A percentile compares a stretch with the other conserved stretches of the same genome.
These are phyloP conservation scores for Tachysurus vachellii DNA, from an alignment of 2,113 vertebrate species.

Conservation along the genomic window DNA sequence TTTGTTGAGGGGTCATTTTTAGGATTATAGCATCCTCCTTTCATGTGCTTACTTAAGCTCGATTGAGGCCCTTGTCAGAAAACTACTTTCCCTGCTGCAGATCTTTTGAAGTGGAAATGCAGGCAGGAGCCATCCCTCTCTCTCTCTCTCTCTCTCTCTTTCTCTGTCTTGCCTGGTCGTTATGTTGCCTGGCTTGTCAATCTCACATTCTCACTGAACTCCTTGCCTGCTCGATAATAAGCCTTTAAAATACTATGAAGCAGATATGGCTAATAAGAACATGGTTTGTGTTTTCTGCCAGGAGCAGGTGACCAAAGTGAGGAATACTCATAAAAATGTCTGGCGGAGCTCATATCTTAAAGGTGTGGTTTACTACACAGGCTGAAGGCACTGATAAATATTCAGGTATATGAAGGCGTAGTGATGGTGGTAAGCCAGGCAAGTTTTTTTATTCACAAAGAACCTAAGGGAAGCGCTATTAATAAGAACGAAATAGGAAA, in stretches of 20 bases:
- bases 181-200: conserved; percentile 20
- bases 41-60: conserved; percentile 50
- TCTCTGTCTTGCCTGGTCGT: not conserved
- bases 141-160: not conserved
- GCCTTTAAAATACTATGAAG: conserved; percentile 32
- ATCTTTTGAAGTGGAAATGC: conserved; percentile 51
- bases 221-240: conserved; percentile 27
- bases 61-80: conserved; percentile 46
- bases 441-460: conserved; percentile 5
- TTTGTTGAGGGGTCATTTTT: conserved; percentile 49
- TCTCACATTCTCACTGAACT: conserved; percentile 23
- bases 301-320: not conserved
- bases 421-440: not conserved
- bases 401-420: not conserved
- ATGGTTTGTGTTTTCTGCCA: not conserved
- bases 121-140: conserved; percentile 5
- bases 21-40: conserved; percentile 48
- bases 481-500: conserved; percentile 6
- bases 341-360: not conserved
- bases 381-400: conserved; percentile 17
- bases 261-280: conserved; percentile 18
- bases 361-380: not conserved
- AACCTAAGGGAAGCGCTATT: not conserved
- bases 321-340: conserved; percentile 32
- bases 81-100: conserved; percentile 39